Evolutionary conservation across 2,888 invertebrate genomes (phyloP).

Genomic region (Rhodophaea formosa): DNA sequence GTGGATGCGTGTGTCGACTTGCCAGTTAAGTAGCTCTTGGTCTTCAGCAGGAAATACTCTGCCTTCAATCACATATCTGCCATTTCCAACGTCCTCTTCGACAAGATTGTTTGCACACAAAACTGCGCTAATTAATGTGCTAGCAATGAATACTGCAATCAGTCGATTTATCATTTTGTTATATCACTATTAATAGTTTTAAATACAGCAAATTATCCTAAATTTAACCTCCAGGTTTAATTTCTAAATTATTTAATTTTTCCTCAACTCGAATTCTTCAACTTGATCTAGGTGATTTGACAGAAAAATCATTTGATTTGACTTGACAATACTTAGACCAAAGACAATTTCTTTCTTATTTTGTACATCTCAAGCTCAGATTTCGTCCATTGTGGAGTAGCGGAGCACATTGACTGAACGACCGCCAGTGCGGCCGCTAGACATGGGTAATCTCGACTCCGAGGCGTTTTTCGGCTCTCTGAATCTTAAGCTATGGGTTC

Average conservation of each 20-base stretch:
- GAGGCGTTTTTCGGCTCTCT: too few relatives aligned
- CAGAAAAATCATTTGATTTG: not conserved
- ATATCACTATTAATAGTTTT: not conserved
- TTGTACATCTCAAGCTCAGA: not conserved
- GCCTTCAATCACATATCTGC: conserved; percentile 89
- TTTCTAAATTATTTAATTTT: not conserved
- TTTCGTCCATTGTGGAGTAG: too few relatives aligned
- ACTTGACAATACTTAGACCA: not conserved
- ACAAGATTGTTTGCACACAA: conserved; percentile 46
- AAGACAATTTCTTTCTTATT: not conserved
- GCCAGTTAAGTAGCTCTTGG: conserved; percentile 84
- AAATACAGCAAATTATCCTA: not conserved
- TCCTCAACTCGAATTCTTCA: not conserved
- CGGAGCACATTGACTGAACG: too few relatives aligned
- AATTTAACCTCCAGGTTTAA: not conserved
- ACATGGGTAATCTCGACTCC: too few relatives aligned
- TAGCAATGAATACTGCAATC: conserved; percentile 14
- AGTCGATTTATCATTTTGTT: conserved; percentile 18
- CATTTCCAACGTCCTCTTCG: conserved; percentile 70
- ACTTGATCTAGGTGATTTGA: not conserved
- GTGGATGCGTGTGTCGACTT: conserved; percentile 87
- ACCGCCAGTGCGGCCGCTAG: too few relatives aligned
- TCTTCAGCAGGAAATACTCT: conserved; percentile 88
- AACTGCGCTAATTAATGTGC: conserved; percentile 34
- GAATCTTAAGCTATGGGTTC: too few relatives aligned